phyloP scores from a whole-genome alignment of 1,140 invertebrate species.

The Solen grandis region DNA sequence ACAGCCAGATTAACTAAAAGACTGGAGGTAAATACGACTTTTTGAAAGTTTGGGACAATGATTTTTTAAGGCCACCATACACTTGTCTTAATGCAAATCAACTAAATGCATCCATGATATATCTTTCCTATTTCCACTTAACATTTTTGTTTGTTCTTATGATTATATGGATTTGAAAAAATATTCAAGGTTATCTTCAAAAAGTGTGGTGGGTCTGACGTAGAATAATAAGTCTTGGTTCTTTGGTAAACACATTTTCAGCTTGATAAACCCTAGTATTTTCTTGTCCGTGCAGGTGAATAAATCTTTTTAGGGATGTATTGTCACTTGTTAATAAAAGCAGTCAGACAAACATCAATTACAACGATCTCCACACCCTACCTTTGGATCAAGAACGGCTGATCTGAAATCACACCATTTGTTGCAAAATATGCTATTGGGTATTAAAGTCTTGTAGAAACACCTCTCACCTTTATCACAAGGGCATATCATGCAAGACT shows the following conservation, averaged over 20 bases:
- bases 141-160: too few species aligned
- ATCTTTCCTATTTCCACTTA: too few species aligned
- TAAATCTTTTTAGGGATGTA: conserved; percentile 24
- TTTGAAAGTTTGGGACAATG: too few species aligned
- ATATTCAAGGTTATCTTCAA: neutral
- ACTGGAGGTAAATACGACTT: too few species aligned
- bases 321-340: conserved; percentile 9
- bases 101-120: too few species aligned
- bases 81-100: too few species aligned
- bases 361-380: neutral
- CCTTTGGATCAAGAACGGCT: conserved; percentile 8
- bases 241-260: neutral
- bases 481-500: conserved; percentile 16
- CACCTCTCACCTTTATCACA: neutral
- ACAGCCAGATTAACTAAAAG: too few species aligned
- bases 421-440: conserved; percentile 18
- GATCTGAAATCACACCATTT: conserved; percentile 12
- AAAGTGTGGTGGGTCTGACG: neutral
- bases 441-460: conserved; percentile 15
- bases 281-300: neutral
- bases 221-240: conserved; percentile 11
- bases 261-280: neutral
- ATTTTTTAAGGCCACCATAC: too few species aligned
- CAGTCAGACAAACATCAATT: neutral
- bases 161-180: conserved; percentile 9